A percentile compares a stretch with the other conserved stretches of the same genome.
Conservation (phyloP, 2,113 vertebrate genomes). For the Piprites chloris region DNA sequence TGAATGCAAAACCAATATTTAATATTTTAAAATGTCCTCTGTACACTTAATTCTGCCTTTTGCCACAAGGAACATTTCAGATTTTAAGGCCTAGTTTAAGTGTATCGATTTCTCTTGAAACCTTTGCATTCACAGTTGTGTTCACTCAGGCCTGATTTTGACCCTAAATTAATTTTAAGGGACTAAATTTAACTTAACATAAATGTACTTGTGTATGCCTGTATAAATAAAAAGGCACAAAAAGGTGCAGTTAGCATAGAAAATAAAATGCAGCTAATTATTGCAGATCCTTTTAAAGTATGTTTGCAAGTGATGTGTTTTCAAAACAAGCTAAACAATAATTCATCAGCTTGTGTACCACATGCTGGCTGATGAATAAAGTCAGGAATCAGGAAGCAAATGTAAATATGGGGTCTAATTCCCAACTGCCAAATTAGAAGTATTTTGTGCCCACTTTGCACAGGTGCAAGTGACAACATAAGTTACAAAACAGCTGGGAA, state of each 20-base stretch:
- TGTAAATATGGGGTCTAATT: constrained; percentile 43
- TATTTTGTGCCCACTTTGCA: constrained; percentile 59
- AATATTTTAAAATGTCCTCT: neutral
- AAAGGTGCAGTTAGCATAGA: constrained; percentile 18
- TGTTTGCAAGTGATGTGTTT: constrained; percentile 43
- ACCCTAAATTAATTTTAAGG: constrained; percentile 22
- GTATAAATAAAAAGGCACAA: neutral
- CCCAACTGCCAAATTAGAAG: constrained; percentile 54
- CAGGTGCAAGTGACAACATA: constrained; percentile 52
- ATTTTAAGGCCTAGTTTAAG: neutral
- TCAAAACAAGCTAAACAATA: constrained; percentile 60
- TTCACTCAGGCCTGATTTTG: neutral
- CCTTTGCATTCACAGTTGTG: neutral
- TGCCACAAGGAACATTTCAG: no score
- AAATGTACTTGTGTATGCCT: neutral
- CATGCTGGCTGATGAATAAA: constrained; percentile 65
- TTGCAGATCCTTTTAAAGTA: constrained; percentile 22
- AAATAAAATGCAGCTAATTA: constrained; percentile 63
- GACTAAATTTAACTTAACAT: constrained; percentile 19
- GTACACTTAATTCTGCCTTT: no score
- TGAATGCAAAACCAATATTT: neutral
- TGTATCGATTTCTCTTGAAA: neutral
- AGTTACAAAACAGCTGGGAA: constrained; percentile 55
- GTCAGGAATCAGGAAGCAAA: constrained; percentile 55
- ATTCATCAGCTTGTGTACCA: constrained; percentile 29